phyloP scores from a whole-genome alignment of 2,888 invertebrate species.

The Lasioglossum malachurum region DNA sequence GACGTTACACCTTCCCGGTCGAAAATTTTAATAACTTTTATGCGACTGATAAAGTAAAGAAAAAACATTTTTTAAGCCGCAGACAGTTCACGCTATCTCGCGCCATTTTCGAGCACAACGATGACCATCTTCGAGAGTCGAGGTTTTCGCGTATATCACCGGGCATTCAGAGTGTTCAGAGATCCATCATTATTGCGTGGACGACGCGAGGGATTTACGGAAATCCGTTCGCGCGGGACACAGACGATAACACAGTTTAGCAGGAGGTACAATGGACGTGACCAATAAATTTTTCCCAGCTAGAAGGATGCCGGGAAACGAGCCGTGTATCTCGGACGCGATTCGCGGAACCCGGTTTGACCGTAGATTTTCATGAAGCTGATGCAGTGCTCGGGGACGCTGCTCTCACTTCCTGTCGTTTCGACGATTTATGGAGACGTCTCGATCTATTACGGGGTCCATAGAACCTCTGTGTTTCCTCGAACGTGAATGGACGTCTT shows the following conservation, averaged over 20 bases:
- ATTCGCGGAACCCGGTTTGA: not conserved
- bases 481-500: not conserved
- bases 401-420: not conserved
- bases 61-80: not conserved
- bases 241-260: constrained; percentile 27
- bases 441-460: not conserved
- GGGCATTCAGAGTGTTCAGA: not conserved
- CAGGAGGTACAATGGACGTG: constrained; percentile 27
- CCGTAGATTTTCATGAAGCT: constrained; percentile 9
- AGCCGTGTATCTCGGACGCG: not conserved
- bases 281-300: constrained; percentile 37
- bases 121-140: not conserved
- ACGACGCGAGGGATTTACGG: constrained; percentile 21
- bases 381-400: not conserved
- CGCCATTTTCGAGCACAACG: not conserved
- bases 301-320: not conserved
- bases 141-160: constrained; percentile 23
- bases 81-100: not conserved
- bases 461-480: not conserved
- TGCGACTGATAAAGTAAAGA: too few species aligned
- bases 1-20: too few species aligned
- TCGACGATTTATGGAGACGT: constrained; percentile 4
- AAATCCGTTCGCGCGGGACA: constrained; percentile 42
- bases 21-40: too few species aligned
- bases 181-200: constrained; percentile 25